Conservation (phyloP, 2,888 invertebrate genomes). For the Tetheella fluctuosa region DNA sequence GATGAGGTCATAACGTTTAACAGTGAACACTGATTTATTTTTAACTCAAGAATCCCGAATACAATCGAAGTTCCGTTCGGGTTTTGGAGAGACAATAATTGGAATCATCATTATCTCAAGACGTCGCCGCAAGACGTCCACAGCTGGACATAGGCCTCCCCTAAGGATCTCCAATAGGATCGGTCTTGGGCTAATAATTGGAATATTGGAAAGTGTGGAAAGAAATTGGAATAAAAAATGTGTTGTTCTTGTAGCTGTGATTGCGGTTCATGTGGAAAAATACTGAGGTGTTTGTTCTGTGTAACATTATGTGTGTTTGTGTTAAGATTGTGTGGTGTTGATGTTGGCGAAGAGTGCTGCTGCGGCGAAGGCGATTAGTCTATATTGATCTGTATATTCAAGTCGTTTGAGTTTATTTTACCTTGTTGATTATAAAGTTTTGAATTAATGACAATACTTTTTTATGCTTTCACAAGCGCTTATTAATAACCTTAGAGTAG, state of each 20-base stretch:
- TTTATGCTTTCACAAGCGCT: too few relatives aligned
- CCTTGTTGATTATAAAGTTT: background rate
- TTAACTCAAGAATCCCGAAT: too few relatives aligned
- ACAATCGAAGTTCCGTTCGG: too few relatives aligned
- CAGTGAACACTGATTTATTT: background rate
- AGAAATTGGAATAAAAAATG: conserved; percentile 40
- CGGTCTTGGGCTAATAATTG: too few relatives aligned
- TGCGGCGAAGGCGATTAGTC: conserved; percentile 37
- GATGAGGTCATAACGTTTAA: background rate
- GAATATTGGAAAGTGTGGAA: too few relatives aligned
- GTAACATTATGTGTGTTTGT: conserved; percentile 64
- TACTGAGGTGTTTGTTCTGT: conserved; percentile 65
- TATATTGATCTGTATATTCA: background rate
- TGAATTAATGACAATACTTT: background rate
- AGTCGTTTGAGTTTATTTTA: background rate
- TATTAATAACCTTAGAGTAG: too few relatives aligned
- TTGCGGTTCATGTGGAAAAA: conserved; percentile 65
- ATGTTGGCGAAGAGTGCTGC: conserved; percentile 64
- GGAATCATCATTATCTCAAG: too few relatives aligned
- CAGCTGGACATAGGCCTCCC: too few relatives aligned
- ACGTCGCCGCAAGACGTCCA: too few relatives aligned
- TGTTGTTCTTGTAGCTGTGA: conserved; percentile 62
- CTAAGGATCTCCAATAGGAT: too few relatives aligned
- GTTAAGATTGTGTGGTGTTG: conserved; percentile 66
- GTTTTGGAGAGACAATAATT: too few relatives aligned